phyloP scores from a whole-genome alignment of 2,888 invertebrate genomes.

The Mythimna impura region DNA sequence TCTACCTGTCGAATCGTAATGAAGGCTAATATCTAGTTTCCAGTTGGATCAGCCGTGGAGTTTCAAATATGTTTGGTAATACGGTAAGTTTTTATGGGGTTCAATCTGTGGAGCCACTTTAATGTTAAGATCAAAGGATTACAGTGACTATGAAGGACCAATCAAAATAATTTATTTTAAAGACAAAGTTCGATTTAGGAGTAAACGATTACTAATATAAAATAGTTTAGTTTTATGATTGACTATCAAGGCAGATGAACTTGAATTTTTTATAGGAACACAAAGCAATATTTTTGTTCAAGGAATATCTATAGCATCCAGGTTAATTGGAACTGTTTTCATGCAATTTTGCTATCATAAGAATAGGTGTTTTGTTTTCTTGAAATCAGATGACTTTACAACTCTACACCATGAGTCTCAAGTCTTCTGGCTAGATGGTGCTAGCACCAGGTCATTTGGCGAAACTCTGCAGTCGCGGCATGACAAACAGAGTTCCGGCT shows the following conservation, averaged over 20 bases:
- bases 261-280: too few species aligned
- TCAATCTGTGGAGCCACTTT: conserved; percentile 37
- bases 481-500: too few species aligned
- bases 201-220: neutral
- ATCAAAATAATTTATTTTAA: conserved; percentile 3
- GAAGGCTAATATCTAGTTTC: conserved; percentile 72
- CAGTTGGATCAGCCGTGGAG: conserved; percentile 62
- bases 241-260: neutral
- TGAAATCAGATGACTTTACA: too few species aligned
- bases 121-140: conserved; percentile 42
- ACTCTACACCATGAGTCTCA: too few species aligned
- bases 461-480: too few species aligned
- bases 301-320: too few species aligned
- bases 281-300: too few species aligned
- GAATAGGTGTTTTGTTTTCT: too few species aligned
- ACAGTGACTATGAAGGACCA: neutral
- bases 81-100: conserved; percentile 58
- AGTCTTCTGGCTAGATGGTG: too few species aligned
- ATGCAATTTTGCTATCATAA: too few species aligned
- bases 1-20: conserved; percentile 81
- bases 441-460: too few species aligned
- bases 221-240: neutral
- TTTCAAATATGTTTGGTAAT: conserved; percentile 65
- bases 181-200: neutral
- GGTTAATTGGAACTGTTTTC: too few species aligned